A percentile compares a stretch with the other conserved stretches of the same genome.
phyloP scores from a whole-genome alignment of 2,113 vertebrate genomes.

The Silurus meridionalis region DNA sequence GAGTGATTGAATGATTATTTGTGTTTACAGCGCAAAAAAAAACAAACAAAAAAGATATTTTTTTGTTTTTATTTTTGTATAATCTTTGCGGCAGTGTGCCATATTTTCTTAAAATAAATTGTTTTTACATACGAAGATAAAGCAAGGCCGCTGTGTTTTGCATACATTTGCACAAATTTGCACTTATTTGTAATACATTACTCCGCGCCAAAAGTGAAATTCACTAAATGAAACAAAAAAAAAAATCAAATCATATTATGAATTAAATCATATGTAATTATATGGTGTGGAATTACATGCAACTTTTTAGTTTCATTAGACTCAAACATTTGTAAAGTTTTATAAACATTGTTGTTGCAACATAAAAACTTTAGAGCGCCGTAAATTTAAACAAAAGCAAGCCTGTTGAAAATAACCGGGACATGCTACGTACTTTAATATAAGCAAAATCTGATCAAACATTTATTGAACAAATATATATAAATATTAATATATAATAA shows the following conservation, averaged over 20 bases:
- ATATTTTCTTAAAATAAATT: slow-evolving; percentile 93
- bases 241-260: not conserved
- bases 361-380: not conserved
- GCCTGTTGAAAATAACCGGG: not conserved
- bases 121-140: slow-evolving; percentile 73
- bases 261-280: not conserved
- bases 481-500: too few relatives aligned
- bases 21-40: slow-evolving; percentile 69
- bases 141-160: slow-evolving; percentile 32
- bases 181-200: not conserved
- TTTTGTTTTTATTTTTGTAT: slow-evolving; percentile 94
- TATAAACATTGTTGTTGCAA: not conserved
- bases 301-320: not conserved
- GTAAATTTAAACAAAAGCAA: not conserved
- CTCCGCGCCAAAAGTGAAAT: not conserved
- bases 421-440: not conserved
- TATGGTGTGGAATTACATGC: not conserved
- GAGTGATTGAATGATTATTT: slow-evolving; percentile 68
- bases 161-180: slow-evolving; percentile 20
- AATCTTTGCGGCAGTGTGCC: slow-evolving; percentile 73
- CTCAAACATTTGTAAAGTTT: not conserved
- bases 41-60: slow-evolving; percentile 79
- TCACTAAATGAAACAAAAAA: not conserved
- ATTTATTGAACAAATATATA: not conserved
- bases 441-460: not conserved